Base-by-base conservation (phyloP, 1,140 invertebrate genomes). In the Dendrolimus kikuchii region DNA sequence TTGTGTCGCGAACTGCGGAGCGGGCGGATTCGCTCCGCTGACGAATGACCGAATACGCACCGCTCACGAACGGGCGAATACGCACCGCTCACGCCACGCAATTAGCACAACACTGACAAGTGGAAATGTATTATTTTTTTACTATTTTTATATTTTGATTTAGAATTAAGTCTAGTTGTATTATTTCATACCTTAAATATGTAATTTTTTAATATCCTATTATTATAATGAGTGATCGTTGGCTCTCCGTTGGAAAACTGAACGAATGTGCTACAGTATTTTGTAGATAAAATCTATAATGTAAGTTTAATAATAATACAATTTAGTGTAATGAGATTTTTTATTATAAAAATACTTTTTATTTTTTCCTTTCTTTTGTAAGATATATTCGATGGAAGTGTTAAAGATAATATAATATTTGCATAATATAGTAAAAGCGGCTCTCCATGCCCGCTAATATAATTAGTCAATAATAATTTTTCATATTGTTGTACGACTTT, bases 401-500 rank as follows among this genome's bases (percentile, higher is more conserved):
- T 86, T 86, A 83, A 86, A 85, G 77, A 84, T 86, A 86, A 78
- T 80, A 86, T 75, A 77, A 77, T 71, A 79, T 84, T 84, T 80
- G 81, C 82, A 84, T 86, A 91, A 88, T 85, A 91, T 91, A 91
- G 89, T 90, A 88, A 91, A 88, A 89, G 88, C 89, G 89, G 89
- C 83, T 89, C 88, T 90, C 89, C 89, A 88, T 89, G 89, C 83
- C 89, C 89, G 89, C 87, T 80, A 74, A 91, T 89, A 91, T 91
- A 90, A 89, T 92, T 92, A 90, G 89, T 90, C 88, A 91, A 91
- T 84, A 86, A 86, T 91, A 92, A 92, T 92, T 92, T 92, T 92
- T 92, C 90, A 92, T 92, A 92, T 91, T 91, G 90, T 92, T 92
- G 90, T 92, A 92, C 91, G 90, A 89, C 92, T 92, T 93, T 92